Conservation (phyloP, 2,797 vertebrate genomes). For the Lepus oiostolus region DNA sequence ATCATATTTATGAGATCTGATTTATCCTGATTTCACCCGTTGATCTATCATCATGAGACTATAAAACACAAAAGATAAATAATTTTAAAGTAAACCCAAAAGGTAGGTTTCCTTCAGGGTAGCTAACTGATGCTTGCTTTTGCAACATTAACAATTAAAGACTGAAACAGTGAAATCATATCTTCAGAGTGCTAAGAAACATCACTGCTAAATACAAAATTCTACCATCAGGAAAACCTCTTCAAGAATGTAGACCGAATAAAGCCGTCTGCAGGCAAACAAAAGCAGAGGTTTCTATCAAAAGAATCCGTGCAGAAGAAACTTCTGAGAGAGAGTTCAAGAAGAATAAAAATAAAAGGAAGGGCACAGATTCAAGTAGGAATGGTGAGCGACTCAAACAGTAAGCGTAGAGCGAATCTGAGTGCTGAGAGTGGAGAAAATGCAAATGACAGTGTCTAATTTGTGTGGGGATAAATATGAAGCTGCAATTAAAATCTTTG, state of each 20-base stretch:
- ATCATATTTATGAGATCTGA: not conserved
- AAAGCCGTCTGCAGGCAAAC: not conserved
- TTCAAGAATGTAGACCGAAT: not conserved
- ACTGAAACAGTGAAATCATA: not conserved
- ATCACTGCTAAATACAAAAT: not conserved
- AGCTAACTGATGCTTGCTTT: not conserved
- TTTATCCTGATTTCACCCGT: not conserved
- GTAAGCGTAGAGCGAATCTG: not conserved
- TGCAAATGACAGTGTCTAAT: not conserved
- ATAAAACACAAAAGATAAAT: not conserved
- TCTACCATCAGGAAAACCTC: not conserved
- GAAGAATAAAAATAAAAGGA: slow-evolving; percentile 36
- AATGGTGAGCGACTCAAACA: slow-evolving; percentile 44
- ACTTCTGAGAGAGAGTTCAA: slow-evolving; percentile 28
- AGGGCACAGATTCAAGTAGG: slow-evolving; percentile 14
- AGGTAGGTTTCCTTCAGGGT: not conserved
- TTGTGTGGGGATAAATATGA: not conserved
- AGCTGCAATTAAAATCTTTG: slow-evolving; percentile 32
- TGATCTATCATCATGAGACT: not conserved
- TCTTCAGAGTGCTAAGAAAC: not conserved
- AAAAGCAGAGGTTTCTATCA: not conserved
- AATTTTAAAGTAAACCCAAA: slow-evolving; percentile 6
- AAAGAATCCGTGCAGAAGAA: not conserved
- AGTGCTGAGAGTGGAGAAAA: not conserved
- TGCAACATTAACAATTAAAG: slow-evolving; percentile 21